Evolutionary conservation across 2,888 invertebrate genomes (phyloP), one percentile per base, ranked within the genome.

Genomic region (Endotricha flammealis): DNA sequence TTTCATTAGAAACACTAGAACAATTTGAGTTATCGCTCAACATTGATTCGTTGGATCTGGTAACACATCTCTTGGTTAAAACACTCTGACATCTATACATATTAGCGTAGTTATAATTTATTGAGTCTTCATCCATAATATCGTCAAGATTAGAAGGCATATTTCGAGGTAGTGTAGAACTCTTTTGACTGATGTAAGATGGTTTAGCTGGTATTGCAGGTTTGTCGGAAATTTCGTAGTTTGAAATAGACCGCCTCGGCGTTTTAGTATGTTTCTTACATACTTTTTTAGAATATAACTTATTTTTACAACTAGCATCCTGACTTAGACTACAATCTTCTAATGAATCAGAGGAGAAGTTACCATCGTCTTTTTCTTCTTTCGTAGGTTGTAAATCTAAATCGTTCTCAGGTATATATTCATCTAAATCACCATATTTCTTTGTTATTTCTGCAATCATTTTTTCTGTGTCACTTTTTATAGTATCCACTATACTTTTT

Each of bases 321-420:
- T 88, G 82, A 46, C 88, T 88, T 0, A 90, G 68, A 58, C 90
- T 90, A 54, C 90, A 91, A 44, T 92, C 93, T 73, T 94, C 94
- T 33, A 94, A 71, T 0, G 93, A 93, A 74, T 94, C 94, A 0
- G 93, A 93, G 32, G 93, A 93, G 53, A 93, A 93, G 55, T 92
- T 92, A 0, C 90, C 91, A 28, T 91, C 91, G 0, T 91, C 91
- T 38, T 86, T 83, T 29, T 69, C 67, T 29, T 64, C 77, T 52
- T 73, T 82, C 2, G 78, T 73, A 0, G 83, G 85, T 46, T 80
- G 73, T 13, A 82, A 46, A 45, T 85, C 86, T 38, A 82, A 57
- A 46, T 83, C 81, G 20, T 48, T 51, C 9, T 69, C 65, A 9
- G 78, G 73, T 45, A 75, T 78, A 40, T 73, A 86, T 30, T 87